phyloP scores from a whole-genome alignment of 1,140 invertebrate species.

The Bombus sylvicola region DNA sequence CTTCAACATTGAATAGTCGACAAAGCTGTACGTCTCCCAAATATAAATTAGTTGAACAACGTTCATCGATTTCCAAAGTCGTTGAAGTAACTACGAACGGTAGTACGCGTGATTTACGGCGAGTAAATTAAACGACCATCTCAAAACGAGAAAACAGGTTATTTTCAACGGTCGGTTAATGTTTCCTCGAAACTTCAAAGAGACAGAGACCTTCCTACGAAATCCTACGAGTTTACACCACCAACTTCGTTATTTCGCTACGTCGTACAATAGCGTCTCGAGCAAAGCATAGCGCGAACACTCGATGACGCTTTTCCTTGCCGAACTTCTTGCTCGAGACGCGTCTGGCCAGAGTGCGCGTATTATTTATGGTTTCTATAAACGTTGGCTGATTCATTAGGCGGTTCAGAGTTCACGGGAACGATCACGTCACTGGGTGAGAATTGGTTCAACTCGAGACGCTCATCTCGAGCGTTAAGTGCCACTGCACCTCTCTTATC shows the following conservation, averaged over 20 bases:
- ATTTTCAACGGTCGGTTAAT: neutral
- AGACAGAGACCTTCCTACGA: neutral
- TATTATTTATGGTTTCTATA: slow-evolving; percentile 57
- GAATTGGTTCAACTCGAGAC: slow-evolving; percentile 63
- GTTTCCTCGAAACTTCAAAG: neutral
- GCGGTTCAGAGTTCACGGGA: slow-evolving; percentile 58
- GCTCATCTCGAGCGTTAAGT: slow-evolving; percentile 56
- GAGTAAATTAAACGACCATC: neutral
- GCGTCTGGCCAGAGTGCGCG: too few species aligned
- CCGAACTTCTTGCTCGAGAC: neutral
- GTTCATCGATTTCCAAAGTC: too few species aligned
- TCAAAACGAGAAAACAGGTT: neutral
- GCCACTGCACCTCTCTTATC: slow-evolving; percentile 44
- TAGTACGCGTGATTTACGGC: too few species aligned
- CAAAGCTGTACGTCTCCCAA: too few species aligned
- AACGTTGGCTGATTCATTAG: slow-evolving; percentile 64
- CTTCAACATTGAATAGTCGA: too few species aligned
- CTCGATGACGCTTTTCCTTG: neutral
- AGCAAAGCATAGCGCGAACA: neutral
- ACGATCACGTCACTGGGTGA: slow-evolving; percentile 64
- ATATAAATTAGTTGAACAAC: too few species aligned
- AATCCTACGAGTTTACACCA: neutral
- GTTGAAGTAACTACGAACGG: too few species aligned
- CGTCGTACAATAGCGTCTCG: neutral
- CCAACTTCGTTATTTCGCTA: too few species aligned